Evolutionary conservation across 53 echinoderm and acorn worm species (phyloP).

Genomic region (Paelopatides confundens): DNA sequence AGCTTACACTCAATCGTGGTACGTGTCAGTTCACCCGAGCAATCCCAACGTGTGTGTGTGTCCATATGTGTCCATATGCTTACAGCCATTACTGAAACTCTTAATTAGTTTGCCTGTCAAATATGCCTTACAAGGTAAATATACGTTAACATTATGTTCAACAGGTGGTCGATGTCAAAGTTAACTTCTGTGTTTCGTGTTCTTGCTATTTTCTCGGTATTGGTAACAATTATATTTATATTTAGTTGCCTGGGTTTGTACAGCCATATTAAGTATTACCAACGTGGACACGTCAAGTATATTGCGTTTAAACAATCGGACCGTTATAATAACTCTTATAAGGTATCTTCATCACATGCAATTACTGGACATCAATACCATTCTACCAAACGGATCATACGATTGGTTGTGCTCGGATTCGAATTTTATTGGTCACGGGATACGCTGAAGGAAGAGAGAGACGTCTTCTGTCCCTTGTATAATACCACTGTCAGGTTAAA

Average conservation of each 20-base stretch:
- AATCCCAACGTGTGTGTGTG: no score
- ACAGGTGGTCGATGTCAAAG: not conserved
- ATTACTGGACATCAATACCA: not conserved
- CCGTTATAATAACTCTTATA: no score
- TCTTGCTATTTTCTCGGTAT: slow-evolving; percentile 8
- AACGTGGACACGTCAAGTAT: not conserved
- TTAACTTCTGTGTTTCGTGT: slow-evolving; percentile 11
- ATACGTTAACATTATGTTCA: not conserved
- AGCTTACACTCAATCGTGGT: no score
- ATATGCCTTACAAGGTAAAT: no score
- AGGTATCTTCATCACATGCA: not conserved
- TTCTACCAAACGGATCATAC: not conserved
- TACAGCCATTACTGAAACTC: no score
- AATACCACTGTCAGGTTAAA: slow-evolving; percentile 14
- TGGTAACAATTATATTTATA: not conserved
- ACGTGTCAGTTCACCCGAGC: no score
- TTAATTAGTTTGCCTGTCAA: no score
- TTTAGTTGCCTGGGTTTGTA: not conserved
- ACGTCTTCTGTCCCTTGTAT: not conserved
- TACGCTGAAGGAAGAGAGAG: slow-evolving; percentile 37
- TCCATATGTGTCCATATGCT: no score
- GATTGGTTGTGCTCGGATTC: slow-evolving; percentile 26
- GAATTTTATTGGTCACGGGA: slow-evolving; percentile 32
- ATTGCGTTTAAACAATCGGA: not conserved
- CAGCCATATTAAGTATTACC: not conserved